Conservation (phyloP, 2,113 vertebrate genomes). For the Mustela nigripes region DNA sequence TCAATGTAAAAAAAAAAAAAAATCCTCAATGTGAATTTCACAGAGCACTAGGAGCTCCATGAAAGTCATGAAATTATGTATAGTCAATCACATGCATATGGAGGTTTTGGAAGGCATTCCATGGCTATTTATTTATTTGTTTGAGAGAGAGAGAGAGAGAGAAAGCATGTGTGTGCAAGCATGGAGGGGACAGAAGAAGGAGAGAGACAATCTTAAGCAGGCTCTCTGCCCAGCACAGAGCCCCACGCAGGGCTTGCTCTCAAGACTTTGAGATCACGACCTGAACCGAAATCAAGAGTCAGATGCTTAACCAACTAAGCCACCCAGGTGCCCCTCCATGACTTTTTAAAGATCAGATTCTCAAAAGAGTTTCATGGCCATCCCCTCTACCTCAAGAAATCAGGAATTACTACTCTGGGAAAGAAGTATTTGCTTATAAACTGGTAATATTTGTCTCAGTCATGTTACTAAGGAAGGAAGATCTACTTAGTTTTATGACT, state of each 20-base stretch:
- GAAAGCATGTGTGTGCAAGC: background rate
- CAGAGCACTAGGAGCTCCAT: background rate
- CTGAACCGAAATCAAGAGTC: background rate
- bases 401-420: background rate
- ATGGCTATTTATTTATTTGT: too few species aligned
- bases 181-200: background rate
- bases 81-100: background rate
- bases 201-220: background rate
- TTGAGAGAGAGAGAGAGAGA: too few species aligned
- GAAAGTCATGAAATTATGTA: background rate
- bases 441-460: background rate
- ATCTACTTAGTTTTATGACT: constrained; percentile 46
- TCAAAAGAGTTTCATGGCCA: background rate
- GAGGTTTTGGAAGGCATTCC: background rate
- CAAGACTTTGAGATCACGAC: background rate
- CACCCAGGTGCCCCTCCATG: background rate
- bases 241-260: background rate
- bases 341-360: background rate
- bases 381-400: background rate
- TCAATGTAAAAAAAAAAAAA: background rate
- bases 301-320: background rate
- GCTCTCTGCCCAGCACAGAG: background rate
- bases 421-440: constrained; percentile 41
- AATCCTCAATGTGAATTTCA: background rate
- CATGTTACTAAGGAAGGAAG: constrained; percentile 50